Base-by-base conservation (phyloP, 1,140 invertebrate genomes). In the Thaumetopoea pityocampa region DNA sequence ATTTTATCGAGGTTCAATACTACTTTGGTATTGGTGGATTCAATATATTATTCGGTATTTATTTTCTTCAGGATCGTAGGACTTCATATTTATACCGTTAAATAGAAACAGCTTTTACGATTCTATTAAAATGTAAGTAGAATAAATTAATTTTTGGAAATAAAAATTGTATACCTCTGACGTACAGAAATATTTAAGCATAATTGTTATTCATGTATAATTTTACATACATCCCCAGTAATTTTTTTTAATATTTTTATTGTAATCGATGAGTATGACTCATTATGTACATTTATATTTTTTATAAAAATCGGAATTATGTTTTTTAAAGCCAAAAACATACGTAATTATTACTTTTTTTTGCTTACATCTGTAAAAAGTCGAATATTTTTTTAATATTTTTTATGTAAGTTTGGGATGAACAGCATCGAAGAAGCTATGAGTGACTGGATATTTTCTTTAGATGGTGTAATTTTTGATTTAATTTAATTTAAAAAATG, bases 311-410 rank as follows among this genome's bases (percentile, higher is more conserved):
- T n/a, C 42, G 37, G 60, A 62, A 73, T 65, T 52, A 74, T 76
- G 63, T 74, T 77, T 65, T 77, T 65, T 76, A 78, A 78, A 73
- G 69, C 74, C 78, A 82, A 82, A 82, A 70, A 71, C 51, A 67
- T 64, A 61, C n/a, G 66, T 60, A 40, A 44, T 51, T 43, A 24
- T 49, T 26, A 41, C 41, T 40, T 12, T 56, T 55, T 71, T 68
- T 74, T 63, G 61, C 71, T 77, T 76, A 70, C 56, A 61, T 64
- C 52, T 70, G 51, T 71, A 73, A 76, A 68, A 61, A 46, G 70
- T 79, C 69, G 69, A 76, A 79, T 73, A 74, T 74, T 68, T 74
- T 69, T 57, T 65, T 61, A 56, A 53, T 63, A 58, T 67, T 51
- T 49, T 60, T 57, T 64, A 35, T 51, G 40, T 71, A 68, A 66